Base-by-base conservation (phyloP, 2,113 vertebrate species). In the Eurystomus gularis region DNA sequence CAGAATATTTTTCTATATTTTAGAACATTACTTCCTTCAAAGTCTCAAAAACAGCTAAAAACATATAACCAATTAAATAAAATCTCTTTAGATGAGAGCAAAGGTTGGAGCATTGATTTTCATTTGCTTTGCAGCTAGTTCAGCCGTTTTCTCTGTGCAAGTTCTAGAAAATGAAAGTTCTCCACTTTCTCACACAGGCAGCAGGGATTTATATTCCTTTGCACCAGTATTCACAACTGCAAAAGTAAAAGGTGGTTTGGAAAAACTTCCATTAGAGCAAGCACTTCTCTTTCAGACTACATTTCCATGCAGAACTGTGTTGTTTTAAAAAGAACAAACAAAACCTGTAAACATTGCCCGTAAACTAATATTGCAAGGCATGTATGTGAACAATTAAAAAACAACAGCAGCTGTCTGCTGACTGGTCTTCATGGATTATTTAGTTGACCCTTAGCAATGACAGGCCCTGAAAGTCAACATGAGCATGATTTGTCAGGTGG, bases 401-500 rank as follows among this genome's bases (percentile, higher is more conserved):
- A 1, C 52, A 68, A 6, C 23, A 72, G 61, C 40, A 68, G 57
- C 57, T 85, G 29, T 64, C 75, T 90, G 39, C 70, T 85, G 66
- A 7, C 26, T 65, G 82, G 54, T 64, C 57, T 40, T 64, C 54
- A 49, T 57, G 58, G 58, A 93, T 88, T 90, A 73, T 90, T 85
- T 44, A 71, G 54, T 6, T 69, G 37, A 76, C 48, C 57, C 84
- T 79, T 48, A 33, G 61, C 78, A 91, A 75, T 51, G 29, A 79
- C 51, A 90, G 46, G 42, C 35, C 33, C 23, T 91, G 46, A 58
- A 93, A 94, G 28, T 58, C 52, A 86, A 6, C 7, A 79, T 33
- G 40, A 70, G 15, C 19, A 55, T 44, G n/a, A 82, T 25, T 17
- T 90, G 12, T 52, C 73, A 64, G 29, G 37, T 35, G 25, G 51